A percentile compares a stretch with the other conserved stretches of the same genome.
phyloP scores from a whole-genome alignment of 2,113 vertebrate genomes.

The Lepisosteus osseus region DNA sequence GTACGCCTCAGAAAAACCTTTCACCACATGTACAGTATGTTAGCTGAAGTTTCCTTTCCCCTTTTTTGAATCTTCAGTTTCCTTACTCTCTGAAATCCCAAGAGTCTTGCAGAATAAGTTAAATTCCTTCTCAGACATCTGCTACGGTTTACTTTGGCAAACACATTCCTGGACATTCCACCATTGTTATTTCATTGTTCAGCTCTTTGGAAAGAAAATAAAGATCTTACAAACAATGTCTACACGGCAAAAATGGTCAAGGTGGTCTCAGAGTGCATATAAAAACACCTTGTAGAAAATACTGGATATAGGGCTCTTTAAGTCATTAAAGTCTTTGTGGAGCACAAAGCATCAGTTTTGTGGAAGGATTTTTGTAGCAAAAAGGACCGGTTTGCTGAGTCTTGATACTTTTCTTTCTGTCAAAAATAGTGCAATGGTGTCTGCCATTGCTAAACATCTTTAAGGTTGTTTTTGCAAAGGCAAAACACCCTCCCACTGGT shows the following conservation, averaged over 20 bases:
- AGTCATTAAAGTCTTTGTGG: background rate
- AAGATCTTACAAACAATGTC: conserved; percentile 34
- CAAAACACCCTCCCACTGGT: conserved; percentile 13
- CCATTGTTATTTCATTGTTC: conserved; percentile 41
- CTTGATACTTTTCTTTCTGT: too few relatives aligned
- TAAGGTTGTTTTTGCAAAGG: conserved; percentile 18
- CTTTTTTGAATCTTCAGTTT: conserved; percentile 17
- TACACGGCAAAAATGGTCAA: conserved; percentile 11
- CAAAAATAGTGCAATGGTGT: background rate
- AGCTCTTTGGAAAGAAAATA: conserved; percentile 45
- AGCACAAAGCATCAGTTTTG: background rate
- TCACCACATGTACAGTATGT: background rate
- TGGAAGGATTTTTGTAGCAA: too few relatives aligned
- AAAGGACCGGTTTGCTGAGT: too few relatives aligned
- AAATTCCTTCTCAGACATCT: conserved; percentile 36
- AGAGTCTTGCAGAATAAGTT: conserved; percentile 33
- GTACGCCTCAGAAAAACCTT: background rate
- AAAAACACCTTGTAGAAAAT: conserved; percentile 8
- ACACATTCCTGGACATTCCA: conserved; percentile 31
- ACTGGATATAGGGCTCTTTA: background rate
- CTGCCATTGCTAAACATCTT: conserved; percentile 19
- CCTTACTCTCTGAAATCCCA: conserved; percentile 28
- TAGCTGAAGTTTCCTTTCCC: background rate
- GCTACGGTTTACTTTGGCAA: conserved; percentile 39
- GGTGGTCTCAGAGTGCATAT: conserved; percentile 8